These are phyloP conservation scores for Diabrotica virgifera DNA, from an alignment of 1,140 invertebrate species.

Conservation along the genomic window DNA sequence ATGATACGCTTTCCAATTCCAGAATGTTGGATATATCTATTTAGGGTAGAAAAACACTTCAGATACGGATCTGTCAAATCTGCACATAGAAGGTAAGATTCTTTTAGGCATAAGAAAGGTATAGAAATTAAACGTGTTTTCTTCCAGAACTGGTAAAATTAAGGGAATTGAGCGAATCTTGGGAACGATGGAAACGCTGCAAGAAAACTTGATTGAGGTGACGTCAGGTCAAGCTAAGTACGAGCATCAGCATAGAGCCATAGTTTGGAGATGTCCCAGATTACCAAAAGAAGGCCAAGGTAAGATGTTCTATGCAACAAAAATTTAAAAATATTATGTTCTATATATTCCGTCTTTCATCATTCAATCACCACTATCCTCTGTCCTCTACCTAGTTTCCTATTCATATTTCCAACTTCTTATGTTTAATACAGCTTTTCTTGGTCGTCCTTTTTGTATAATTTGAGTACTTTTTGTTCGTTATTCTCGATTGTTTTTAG, in stretches of 20 bases:
- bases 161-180: slow-evolving; percentile 93
- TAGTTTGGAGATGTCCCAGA: slow-evolving; percentile 96
- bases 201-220: slow-evolving; percentile 94
- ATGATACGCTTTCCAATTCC: slow-evolving; percentile 96
- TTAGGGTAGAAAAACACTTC: slow-evolving; percentile 97
- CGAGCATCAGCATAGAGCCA: slow-evolving; percentile 94
- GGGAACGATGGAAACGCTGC: slow-evolving; percentile 86
- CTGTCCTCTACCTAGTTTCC: too few species aligned
- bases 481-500: too few species aligned
- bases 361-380: too few species aligned
- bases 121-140: background rate
- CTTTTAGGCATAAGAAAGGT: too few species aligned
- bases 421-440: too few species aligned
- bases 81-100: slow-evolving; percentile 71
- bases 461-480: background rate
- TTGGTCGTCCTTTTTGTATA: too few species aligned
- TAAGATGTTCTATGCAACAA: slow-evolving; percentile 45
- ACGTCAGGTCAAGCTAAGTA: slow-evolving; percentile 98
- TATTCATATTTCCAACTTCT: too few species aligned
- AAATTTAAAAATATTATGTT: too few species aligned
- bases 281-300: slow-evolving; percentile 97
- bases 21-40: slow-evolving; percentile 98
- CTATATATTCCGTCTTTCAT: too few species aligned
- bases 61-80: slow-evolving; percentile 98
- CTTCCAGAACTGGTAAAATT: slow-evolving; percentile 78